These are phyloP conservation scores for Cladopsammia gracilis DNA, from an alignment of 64 coral and sea anemone genomes.

Conservation along the genomic window DNA sequence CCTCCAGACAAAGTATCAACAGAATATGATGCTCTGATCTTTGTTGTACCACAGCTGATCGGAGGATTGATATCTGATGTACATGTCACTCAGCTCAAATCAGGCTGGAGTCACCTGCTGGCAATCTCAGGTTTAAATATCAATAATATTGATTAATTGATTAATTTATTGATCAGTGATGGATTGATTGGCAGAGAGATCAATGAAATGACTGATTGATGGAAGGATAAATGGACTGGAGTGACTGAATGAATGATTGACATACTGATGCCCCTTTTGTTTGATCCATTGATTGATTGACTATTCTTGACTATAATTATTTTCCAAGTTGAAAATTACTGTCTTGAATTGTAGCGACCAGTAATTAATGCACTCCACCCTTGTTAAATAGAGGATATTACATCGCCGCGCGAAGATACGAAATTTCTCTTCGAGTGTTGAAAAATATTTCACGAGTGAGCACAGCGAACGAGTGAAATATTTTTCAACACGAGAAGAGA, in stretches of 20 bases:
- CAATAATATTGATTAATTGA: background rate
- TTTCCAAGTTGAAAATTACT: no score
- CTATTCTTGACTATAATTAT: no score
- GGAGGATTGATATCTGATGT: constrained; percentile 54
- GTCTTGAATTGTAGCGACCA: no score
- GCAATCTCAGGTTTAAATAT: constrained; percentile 56
- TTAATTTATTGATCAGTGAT: background rate
- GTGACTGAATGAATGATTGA: background rate
- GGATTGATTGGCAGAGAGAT: background rate
- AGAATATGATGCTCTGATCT: constrained; percentile 5
- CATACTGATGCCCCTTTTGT: background rate
- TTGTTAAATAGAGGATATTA: no score
- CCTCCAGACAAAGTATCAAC: background rate
- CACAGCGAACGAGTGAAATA: no score
- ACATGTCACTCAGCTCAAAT: constrained; percentile 43
- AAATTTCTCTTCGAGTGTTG: no score
- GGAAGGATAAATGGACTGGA: background rate
- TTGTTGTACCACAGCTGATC: constrained; percentile 63
- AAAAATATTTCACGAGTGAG: no score
- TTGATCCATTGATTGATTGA: no score
- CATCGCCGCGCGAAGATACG: no score
- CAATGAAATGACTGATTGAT: background rate
- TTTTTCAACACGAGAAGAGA: no score
- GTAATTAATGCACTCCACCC: no score
- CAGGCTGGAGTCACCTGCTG: constrained; percentile 91